Base-by-base conservation (phyloP, 2,797 vertebrate species). In the Esox masquinongy region DNA sequence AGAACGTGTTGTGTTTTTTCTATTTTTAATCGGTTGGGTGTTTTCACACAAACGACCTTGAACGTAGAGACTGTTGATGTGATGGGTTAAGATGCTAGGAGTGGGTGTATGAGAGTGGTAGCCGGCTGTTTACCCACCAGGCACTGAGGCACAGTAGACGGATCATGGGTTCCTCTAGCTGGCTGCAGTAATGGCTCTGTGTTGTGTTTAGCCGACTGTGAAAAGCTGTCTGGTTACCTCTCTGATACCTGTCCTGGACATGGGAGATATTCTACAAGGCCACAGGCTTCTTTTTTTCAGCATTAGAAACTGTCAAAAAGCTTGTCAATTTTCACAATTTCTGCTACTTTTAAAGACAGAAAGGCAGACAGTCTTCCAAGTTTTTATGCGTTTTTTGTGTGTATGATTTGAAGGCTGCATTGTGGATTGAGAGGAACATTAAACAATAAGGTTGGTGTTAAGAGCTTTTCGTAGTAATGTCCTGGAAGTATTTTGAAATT, bases 221-320 rank as follows among this genome's bases (percentile, higher is more conserved):
- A 36, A 43, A 4, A 36, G n/a, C 31, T n/a, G 79, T 77, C 81
- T 77, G 83, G 81, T 79, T 78, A 47, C 79, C 26, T 73, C 47
- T 15, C 76, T 77, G 83, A 80, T 84, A 83, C 84, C 81, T 85
- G 79, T 64, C 77, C 79, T 77, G 24, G 61, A 73, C 70, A 79
- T 80, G 70, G 47, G 73, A 82, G 73, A 4, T 17, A 66, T 72
- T 56, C 51, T 63, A 39, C 67, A 29, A 79, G 72, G 83, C 77
- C 73, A 59, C 69, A 77, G 78, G 80, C 63, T 61, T 77, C 77
- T 79, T 76, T 0, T 0, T 77, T 77, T 74, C 79, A 82, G 83
- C 81, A 73, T 78, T 76, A 79, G 75, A 80, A 80, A 80, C 79
- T 2, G 59, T 74, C 83, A 82, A 73, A 86, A 81, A 83, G 79